Conservation (phyloP, 92 coral and sea anemone genomes). For the Parazoanthus swiftii region DNA sequence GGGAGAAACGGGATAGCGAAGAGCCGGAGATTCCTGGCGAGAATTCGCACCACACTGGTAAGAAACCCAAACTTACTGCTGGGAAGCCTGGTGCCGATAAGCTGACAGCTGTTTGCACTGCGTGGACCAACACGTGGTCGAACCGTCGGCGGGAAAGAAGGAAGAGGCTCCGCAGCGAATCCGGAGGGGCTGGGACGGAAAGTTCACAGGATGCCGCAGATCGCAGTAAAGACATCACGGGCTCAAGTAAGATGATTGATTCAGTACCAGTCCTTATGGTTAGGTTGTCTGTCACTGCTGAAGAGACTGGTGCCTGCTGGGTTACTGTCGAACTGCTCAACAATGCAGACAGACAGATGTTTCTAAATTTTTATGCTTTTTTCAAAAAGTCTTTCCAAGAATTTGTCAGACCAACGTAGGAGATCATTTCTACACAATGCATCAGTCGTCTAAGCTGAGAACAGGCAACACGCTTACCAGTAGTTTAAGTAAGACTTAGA, state of each 20-base stretch:
- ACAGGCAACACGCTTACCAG: neutral
- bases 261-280: constrained; percentile 54
- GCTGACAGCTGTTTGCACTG: constrained; percentile 58
- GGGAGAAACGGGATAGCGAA: neutral
- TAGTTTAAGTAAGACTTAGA: no score
- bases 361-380: constrained; percentile 84
- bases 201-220: neutral
- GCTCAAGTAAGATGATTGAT: neutral
- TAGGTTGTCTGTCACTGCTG: constrained; percentile 46
- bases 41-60: neutral
- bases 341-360: constrained; percentile 55
- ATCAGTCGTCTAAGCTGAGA: neutral
- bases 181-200: constrained; percentile 10
- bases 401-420: constrained; percentile 12
- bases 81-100: neutral
- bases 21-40: neutral
- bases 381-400: constrained; percentile 72
- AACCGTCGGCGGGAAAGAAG: constrained; percentile 72
- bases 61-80: constrained; percentile 18
- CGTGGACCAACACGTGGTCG: constrained; percentile 79
- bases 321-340: constrained; percentile 57
- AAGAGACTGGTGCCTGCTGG: constrained; percentile 48
- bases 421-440: neutral
- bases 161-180: constrained; percentile 34
- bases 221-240: neutral